Evolutionary conservation across 2,888 invertebrate species (phyloP), one percentile per base, ranked within the genome.

Genomic region (Glaucopsyche alexis): DNA sequence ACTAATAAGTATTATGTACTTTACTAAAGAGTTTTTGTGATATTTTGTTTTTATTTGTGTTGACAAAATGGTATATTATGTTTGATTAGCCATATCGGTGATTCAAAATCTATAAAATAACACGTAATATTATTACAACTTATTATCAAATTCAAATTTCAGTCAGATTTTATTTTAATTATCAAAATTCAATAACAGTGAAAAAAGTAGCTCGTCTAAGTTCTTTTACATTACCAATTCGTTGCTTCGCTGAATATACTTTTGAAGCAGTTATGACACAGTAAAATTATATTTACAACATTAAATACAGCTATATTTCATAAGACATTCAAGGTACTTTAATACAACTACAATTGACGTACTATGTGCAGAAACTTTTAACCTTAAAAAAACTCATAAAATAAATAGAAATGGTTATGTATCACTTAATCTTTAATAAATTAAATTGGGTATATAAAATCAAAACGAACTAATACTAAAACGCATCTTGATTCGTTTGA

Each of bases 381-480:
- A 67, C 42, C 42, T 29, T 49, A 67, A 16, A 29, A 29, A 69
- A 73, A 72, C 67, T 74, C 71, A 78, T 76, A 76, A 45, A 74
- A 74, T 74, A 75, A 70, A 76, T 71, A 77, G 71, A 78, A 73
- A 78, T 74, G 72, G 40, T 65, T 69, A 71, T 42, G 73, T 66
- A 71, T 74, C 67, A 75, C 73, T 73, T 78, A 75, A 67, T 72
- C 64, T 72, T 72, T 76, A 74, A 75, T 75, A 73, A 77, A 73
- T 76, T 76, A 79, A 75, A 74, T 76, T 75, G 72, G 76, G 75
- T 74, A 76, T 78, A 76, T 77, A 77, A 75, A 78, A 79, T 76
- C 14, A 47, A 72, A 89, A 91, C 88, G 88, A 91, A 90, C 89
- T 84, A 88, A 90, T 91, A 91, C 91, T 91, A 91, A 87, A 92